Evolutionary conservation across 2,888 invertebrate species (phyloP).

Genomic region (Synanthedon vespiformis): DNA sequence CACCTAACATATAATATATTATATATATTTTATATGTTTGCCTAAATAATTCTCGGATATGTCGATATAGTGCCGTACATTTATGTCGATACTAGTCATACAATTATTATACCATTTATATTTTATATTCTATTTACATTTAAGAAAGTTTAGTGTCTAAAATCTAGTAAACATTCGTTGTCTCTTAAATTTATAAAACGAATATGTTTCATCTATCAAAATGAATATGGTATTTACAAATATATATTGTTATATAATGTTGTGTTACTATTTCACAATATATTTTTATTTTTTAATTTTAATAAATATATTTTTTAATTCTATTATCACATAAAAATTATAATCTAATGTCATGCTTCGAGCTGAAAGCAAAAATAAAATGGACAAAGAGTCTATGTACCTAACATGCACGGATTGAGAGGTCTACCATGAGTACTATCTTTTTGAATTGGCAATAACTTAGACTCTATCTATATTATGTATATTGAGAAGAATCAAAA

Average conservation of each 20-base stretch:
- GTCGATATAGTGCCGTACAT: not conserved
- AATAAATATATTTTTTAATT: not conserved
- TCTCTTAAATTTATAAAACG: conserved; percentile 2
- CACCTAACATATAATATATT: not conserved
- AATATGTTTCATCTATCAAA: not conserved
- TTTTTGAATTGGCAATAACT: no score
- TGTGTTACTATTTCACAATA: not conserved
- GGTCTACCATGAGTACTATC: not conserved
- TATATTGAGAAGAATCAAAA: no score
- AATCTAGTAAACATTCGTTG: conserved; percentile 12
- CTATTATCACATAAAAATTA: conserved; percentile 7
- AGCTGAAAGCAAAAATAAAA: not conserved
- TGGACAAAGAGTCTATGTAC: not conserved
- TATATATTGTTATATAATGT: not conserved
- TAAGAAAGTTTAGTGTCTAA: not conserved
- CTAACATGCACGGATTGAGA: not conserved
- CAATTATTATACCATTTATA: not conserved
- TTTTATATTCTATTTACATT: not conserved
- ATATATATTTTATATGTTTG: not conserved
- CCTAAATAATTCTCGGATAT: not conserved
- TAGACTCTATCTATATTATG: no score
- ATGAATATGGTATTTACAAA: not conserved
- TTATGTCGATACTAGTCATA: not conserved
- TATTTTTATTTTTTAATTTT: no score
- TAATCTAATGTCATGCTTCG: conserved; percentile 1